A percentile compares a stretch with the other conserved stretches of the same genome.
These are phyloP conservation scores for Barypeithes pellucidus DNA, from an alignment of 2,888 invertebrate genomes.

Conservation along the genomic window DNA sequence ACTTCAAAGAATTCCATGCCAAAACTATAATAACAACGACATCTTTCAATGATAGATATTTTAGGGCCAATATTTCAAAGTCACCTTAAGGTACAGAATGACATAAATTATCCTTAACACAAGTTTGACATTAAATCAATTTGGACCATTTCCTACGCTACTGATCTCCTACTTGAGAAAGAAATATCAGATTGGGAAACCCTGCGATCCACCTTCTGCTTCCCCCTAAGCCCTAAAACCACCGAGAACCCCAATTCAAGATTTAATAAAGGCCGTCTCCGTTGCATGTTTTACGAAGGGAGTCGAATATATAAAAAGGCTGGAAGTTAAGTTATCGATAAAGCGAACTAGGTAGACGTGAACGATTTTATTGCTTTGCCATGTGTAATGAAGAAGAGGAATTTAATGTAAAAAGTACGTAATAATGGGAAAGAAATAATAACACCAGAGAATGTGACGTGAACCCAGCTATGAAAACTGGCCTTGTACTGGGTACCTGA, in stretches of 20 bases:
- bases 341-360: constrained; percentile 27
- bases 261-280: constrained; percentile 41
- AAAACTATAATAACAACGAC: too few relatives aligned
- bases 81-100: too few relatives aligned
- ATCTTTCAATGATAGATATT: too few relatives aligned
- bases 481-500: too few relatives aligned
- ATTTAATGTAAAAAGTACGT: constrained; percentile 2
- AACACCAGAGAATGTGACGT: too few relatives aligned
- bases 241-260: constrained; percentile 40
- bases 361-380: constrained; percentile 33
- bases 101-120: too few relatives aligned
- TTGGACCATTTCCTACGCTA: background rate
- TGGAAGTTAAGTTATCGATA: constrained; percentile 41
- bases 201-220: constrained; percentile 1
- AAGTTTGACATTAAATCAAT: too few relatives aligned
- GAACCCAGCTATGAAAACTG: too few relatives aligned
- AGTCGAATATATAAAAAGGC: constrained; percentile 19
- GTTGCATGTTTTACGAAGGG: constrained; percentile 35
- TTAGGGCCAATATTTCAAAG: too few relatives aligned
- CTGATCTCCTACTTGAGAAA: constrained; percentile 31
- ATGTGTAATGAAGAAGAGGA: constrained; percentile 21
- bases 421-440: background rate
- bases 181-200: constrained; percentile 13
- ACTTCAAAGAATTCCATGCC: too few relatives aligned
- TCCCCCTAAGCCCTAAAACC: constrained; percentile 26